Percentiles rank a stretch among this genome's conserved stretches.
phyloP scores from a whole-genome alignment of 2,888 invertebrate genomes.

The Thymelicus sylvestris region DNA sequence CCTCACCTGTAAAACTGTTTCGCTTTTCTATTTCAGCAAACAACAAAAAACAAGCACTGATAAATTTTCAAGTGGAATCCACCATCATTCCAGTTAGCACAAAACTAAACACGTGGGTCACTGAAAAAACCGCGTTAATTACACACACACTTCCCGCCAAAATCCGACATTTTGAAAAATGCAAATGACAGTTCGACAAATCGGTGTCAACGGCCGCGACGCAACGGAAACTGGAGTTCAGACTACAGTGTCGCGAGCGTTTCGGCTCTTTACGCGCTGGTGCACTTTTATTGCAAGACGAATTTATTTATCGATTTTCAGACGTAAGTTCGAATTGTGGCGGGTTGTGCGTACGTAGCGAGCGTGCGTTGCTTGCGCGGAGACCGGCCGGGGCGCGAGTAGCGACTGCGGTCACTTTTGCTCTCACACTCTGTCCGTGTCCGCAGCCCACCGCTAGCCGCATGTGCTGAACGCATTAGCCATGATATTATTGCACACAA shows the following conservation, averaged over 20 bases:
- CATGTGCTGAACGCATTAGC: slow-evolving; percentile 71
- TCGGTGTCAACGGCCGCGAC: slow-evolving; percentile 75
- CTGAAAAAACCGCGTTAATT: slow-evolving; percentile 55
- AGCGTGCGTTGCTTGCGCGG: slow-evolving; percentile 73
- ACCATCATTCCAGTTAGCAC: slow-evolving; percentile 75
- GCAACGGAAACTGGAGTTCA: slow-evolving; percentile 73
- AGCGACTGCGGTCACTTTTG: slow-evolving; percentile 74
- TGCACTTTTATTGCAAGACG: slow-evolving; percentile 71
- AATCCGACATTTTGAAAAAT: slow-evolving; percentile 66
- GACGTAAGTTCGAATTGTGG: slow-evolving; percentile 75
- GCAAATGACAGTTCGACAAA: slow-evolving; percentile 44
- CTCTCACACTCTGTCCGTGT: slow-evolving; percentile 55
- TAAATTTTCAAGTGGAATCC: slow-evolving; percentile 72
- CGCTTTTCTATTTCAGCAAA: slow-evolving; percentile 57
- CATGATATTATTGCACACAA: slow-evolving; percentile 59
- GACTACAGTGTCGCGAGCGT: slow-evolving; percentile 63
- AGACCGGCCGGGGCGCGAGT: slow-evolving; percentile 74
- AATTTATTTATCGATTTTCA: slow-evolving; percentile 59
- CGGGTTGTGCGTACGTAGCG: slow-evolving; percentile 77
- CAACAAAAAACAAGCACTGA: slow-evolving; percentile 64
- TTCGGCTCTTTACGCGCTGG: slow-evolving; percentile 70
- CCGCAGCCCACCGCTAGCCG: slow-evolving; percentile 64
- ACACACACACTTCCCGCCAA: slow-evolving; percentile 72
- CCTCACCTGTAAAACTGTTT: slow-evolving; percentile 66
- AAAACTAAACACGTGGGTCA: slow-evolving; percentile 69